A percentile compares a stretch with the other conserved stretches of the same genome.
Evolutionary conservation across 2,888 invertebrate genomes (phyloP).

Genomic region (Andrena bicolor): DNA sequence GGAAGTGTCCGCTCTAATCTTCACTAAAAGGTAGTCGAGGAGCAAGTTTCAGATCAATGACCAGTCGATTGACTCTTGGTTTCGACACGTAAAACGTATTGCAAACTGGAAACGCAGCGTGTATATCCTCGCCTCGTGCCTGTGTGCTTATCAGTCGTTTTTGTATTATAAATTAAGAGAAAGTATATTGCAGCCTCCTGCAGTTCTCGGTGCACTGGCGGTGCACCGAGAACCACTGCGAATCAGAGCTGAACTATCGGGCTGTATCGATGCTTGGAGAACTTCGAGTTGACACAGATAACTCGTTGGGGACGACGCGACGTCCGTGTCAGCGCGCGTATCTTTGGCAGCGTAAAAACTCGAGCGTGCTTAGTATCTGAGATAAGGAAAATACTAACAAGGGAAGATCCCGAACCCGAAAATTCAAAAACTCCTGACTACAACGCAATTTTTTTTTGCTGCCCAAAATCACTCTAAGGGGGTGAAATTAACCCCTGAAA

Average conservation of each 20-base stretch:
- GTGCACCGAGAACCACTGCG: constrained; percentile 55
- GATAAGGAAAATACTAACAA: not conserved
- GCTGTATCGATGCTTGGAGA: constrained; percentile 75
- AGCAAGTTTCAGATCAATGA: not conserved
- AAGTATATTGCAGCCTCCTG: constrained; percentile 70
- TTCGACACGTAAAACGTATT: constrained; percentile 34
- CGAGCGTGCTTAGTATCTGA: not conserved
- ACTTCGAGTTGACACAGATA: constrained; percentile 75
- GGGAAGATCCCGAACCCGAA: no score
- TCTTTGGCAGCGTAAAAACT: not conserved
- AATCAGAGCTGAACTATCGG: constrained; percentile 82
- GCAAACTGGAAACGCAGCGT: constrained; percentile 26
- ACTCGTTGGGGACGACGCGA: constrained; percentile 41
- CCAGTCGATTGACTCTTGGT: constrained; percentile 45
- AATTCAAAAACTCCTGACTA: no score
- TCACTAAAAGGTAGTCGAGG: not conserved
- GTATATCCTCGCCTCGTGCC: constrained; percentile 30
- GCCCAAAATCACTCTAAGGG: no score
- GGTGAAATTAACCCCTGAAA: no score
- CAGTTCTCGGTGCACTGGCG: constrained; percentile 28
- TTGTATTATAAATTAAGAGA: constrained; percentile 78
- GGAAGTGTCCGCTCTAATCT: not conserved
- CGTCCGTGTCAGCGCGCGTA: constrained; percentile 27
- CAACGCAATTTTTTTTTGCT: no score
- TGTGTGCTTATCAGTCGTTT: constrained; percentile 61